Evolutionary conservation across 2,888 invertebrate species (phyloP), one percentile per base, ranked within the genome.

Genomic region (Lycocerus yunnanus): DNA sequence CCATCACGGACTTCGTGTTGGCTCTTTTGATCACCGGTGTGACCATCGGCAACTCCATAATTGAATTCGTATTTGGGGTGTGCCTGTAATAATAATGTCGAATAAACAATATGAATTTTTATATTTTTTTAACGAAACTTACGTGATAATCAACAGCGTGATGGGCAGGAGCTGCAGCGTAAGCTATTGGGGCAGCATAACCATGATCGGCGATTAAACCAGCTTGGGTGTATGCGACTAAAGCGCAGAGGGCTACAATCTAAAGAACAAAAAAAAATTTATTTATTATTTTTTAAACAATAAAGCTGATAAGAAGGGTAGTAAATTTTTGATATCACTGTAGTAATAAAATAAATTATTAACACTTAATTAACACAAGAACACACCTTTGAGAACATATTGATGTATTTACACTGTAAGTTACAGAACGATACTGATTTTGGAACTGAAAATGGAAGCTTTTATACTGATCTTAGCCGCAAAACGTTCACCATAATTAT

Each of bases 11-110:
- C 82, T 81, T 90, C 90, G 16, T 87, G 85, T 75, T 90, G 90
- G 21, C 87, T 87, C 78, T 90, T 90, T 73, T 88, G 87, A 80
- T 90, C 90, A 13, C 90, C 90, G 0, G 90, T 90, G 75, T 89
- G 88, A 73, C 87, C 87, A 74, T 90, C 90, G 20, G 76, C 73
- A 15, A 90, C 90, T 58, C 89, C 88, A 77, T 90, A 90, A 81
- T 89, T 88, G 81, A 89, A 90, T 82, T 89, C 88, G 82, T 90
- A 90, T 85, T 89, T 89, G 16, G 90, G 90, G 78, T 89, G 89
- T 1, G 88, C 80, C 84, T 84, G 69, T 13, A 80, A 74, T 83
- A 88, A 59, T 5, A 27, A 6, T 43, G 2, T 43, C 0, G 6
- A 43, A n/a, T 21, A 2, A 59, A 16, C 15, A 69, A 14, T 63